Conservation (phyloP, 2,888 invertebrate species). For the Minunthozetes semirufus region DNA sequence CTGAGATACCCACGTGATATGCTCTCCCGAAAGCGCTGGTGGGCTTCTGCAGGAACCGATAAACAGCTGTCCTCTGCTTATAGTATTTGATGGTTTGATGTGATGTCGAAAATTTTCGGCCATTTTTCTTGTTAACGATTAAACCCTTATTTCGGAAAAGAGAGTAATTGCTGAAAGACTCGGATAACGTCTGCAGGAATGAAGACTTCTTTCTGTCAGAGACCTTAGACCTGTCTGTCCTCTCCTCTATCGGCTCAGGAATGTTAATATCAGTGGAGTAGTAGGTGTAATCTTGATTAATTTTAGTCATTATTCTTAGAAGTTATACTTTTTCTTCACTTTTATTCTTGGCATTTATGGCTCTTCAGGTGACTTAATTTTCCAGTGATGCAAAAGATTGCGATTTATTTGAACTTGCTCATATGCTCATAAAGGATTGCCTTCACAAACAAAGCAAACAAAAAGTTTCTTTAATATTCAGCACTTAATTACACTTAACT, state of each 20-base stretch:
- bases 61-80: constrained; percentile 26
- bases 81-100: not conserved
- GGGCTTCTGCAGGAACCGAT: constrained; percentile 31
- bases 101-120: not conserved
- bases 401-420: too few species aligned
- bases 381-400: too few species aligned
- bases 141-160: not conserved
- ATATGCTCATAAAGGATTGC: too few species aligned
- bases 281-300: not conserved
- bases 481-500: too few species aligned
- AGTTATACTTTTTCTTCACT: too few species aligned
- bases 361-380: too few species aligned
- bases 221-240: too few species aligned
- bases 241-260: not conserved
- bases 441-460: too few species aligned
- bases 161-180: not conserved
- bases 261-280: not conserved
- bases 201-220: not conserved
- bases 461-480: too few species aligned
- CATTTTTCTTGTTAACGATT: not conserved
- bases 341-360: too few species aligned
- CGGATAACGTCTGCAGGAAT: not conserved
- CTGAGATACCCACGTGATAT: constrained; percentile 29
- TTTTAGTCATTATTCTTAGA: too few species aligned
- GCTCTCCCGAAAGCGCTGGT: not conserved